phyloP scores from a whole-genome alignment of 2,113 vertebrate genomes.

The Castor canadensis region DNA sequence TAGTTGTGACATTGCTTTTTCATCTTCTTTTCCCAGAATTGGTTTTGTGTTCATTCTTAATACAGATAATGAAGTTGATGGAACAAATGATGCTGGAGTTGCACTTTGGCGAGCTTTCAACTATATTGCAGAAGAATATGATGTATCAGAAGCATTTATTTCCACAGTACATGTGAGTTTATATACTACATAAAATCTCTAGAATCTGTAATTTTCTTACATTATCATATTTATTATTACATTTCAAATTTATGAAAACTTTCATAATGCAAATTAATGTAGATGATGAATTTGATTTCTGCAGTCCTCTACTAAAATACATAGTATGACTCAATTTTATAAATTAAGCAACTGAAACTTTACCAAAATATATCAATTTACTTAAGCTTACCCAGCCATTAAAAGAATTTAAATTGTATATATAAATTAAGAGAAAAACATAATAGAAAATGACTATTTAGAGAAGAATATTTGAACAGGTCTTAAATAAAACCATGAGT shows the following conservation, averaged over 20 bases:
- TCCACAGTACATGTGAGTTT: conserved; percentile 91
- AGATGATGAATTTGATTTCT: conserved; percentile 5
- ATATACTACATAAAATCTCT: conserved; percentile 23
- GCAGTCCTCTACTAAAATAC: not conserved
- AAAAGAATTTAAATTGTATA: not conserved
- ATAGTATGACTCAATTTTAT: not conserved
- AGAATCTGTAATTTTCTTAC: not conserved
- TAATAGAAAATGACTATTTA: conserved; percentile 16
- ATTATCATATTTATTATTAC: not conserved
- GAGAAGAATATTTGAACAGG: not conserved
- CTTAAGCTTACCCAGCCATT: not conserved
- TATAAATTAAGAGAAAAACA: conserved; percentile 11
- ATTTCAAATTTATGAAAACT: conserved; percentile 15
- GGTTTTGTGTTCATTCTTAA: conserved; percentile 96
- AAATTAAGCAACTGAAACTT: not conserved
- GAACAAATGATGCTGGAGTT: conserved; percentile 89
- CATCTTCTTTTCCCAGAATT: conserved; percentile 87
- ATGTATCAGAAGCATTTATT: conserved; percentile 90
- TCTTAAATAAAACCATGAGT: conserved; percentile 24
- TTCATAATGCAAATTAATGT: not conserved
- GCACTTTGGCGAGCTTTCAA: conserved; percentile 93
- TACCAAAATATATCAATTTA: not conserved
- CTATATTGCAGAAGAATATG: conserved; percentile 92
- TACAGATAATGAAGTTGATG: conserved; percentile 90
- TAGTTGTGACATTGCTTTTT: conserved; percentile 39